phyloP scores from a whole-genome alignment of 2,888 invertebrate species.

The Anarsia innoxiella region DNA sequence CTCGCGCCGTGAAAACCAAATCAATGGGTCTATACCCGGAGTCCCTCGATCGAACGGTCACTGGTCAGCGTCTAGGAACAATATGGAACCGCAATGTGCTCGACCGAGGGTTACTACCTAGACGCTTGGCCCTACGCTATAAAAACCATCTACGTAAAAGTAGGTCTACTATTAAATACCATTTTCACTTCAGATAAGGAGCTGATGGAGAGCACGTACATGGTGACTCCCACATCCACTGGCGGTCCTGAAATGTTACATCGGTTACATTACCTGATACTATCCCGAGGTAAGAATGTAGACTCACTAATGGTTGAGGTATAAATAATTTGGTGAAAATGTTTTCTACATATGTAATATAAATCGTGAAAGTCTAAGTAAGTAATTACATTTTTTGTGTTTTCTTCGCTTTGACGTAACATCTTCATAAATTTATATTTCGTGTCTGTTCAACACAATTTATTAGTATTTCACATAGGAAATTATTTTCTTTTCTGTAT shows the following conservation, averaged over 20 bases:
- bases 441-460: too few relatives aligned
- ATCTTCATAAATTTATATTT: too few relatives aligned
- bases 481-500: too few relatives aligned
- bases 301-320: too few relatives aligned
- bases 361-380: not conserved
- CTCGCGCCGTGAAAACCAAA: conserved; percentile 51
- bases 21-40: conserved; percentile 41
- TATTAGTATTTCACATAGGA: too few relatives aligned
- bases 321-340: too few relatives aligned
- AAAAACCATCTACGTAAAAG: conserved; percentile 44
- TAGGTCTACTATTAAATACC: conserved; percentile 71
- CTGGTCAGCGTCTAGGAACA: conserved; percentile 11
- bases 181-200: conserved; percentile 89
- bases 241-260: conserved; percentile 80
- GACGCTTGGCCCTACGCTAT: conserved; percentile 26
- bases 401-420: too few relatives aligned
- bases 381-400: too few relatives aligned
- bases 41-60: conserved; percentile 37
- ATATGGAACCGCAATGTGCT: conserved; percentile 21
- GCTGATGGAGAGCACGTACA: conserved; percentile 88
- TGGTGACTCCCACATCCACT: conserved; percentile 86
- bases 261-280: conserved; percentile 33
- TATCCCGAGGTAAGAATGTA: conserved; percentile 1
- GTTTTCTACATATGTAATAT: too few relatives aligned
- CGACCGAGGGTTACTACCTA: conserved; percentile 40